Evolutionary conservation across 2,113 vertebrate genomes (phyloP).

Genomic region (Syrmaticus mikado): DNA sequence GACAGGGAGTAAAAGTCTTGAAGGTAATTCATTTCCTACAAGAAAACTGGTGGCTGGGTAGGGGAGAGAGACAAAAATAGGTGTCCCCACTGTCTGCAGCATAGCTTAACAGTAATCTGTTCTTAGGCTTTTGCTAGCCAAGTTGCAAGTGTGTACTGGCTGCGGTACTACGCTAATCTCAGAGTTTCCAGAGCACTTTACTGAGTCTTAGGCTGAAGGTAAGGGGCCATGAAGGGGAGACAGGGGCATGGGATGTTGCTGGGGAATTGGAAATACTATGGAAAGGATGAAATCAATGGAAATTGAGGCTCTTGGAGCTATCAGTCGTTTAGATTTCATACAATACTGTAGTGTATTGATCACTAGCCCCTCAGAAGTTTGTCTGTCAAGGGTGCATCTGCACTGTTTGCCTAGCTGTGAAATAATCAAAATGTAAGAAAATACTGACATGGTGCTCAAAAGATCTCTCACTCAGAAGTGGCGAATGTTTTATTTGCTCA

Average conservation of each 20-base stretch:
- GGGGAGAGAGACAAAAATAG: slow-evolving; percentile 55
- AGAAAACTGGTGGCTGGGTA: not conserved
- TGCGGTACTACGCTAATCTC: not conserved
- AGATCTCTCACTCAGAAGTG: not conserved
- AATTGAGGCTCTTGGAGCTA: not conserved
- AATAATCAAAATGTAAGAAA: not conserved
- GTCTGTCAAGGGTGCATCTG: not conserved
- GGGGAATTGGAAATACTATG: not conserved
- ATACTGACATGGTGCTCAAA: not conserved
- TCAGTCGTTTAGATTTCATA: not conserved
- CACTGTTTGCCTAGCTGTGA: not conserved
- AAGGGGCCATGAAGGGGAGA: not conserved
- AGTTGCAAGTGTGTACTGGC: not conserved
- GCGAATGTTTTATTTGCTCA: not conserved
- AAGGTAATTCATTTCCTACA: slow-evolving; percentile 16
- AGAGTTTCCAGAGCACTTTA: not conserved
- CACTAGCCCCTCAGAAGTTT: not conserved
- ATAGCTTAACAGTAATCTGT: slow-evolving; percentile 49
- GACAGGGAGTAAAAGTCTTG: not conserved
- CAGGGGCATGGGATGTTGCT: not conserved
- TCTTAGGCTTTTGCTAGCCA: slow-evolving; percentile 33
- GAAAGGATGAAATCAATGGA: not conserved
- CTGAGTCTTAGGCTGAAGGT: not conserved
- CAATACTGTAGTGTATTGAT: accelerated
- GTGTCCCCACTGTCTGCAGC: slow-evolving; percentile 31